These are phyloP conservation scores for Pipistrellus pipistrellus DNA, from an alignment of 2,797 vertebrate genomes.

Conservation along the genomic window DNA sequence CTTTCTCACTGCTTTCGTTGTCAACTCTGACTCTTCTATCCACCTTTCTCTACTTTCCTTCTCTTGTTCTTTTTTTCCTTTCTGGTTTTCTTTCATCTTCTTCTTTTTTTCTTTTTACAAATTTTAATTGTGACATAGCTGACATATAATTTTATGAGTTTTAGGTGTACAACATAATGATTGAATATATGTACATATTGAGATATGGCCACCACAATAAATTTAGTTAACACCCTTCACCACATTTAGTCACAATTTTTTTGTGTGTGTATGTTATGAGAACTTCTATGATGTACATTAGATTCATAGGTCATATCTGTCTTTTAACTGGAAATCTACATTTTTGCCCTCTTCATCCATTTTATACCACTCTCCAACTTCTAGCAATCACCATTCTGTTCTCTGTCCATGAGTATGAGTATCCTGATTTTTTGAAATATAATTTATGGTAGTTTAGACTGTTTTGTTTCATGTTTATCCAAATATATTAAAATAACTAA, in stretches of 20 bases:
- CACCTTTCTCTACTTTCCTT: neutral
- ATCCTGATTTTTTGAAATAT: neutral
- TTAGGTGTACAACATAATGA: neutral
- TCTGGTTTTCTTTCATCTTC: neutral
- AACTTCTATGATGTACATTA: neutral
- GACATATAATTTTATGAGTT: neutral
- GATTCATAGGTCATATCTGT: neutral
- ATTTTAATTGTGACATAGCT: neutral
- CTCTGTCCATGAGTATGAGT: neutral
- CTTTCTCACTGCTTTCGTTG: neutral
- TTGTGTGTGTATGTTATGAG: neutral
- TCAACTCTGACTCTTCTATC: neutral
- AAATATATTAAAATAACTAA: neutral
- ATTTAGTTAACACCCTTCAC: neutral
- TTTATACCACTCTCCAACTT: neutral
- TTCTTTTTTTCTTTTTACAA: neutral
- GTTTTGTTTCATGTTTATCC: neutral
- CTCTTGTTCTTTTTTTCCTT: neutral
- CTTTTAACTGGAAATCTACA: neutral
- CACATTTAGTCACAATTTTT: neutral
- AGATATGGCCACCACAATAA: neutral
- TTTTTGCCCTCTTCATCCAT: neutral
- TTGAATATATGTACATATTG: neutral
- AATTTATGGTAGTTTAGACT: neutral
- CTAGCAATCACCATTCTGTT: neutral